Evolutionary conservation across 2,113 vertebrate genomes (phyloP).

Genomic region (Trogon melanurus): DNA sequence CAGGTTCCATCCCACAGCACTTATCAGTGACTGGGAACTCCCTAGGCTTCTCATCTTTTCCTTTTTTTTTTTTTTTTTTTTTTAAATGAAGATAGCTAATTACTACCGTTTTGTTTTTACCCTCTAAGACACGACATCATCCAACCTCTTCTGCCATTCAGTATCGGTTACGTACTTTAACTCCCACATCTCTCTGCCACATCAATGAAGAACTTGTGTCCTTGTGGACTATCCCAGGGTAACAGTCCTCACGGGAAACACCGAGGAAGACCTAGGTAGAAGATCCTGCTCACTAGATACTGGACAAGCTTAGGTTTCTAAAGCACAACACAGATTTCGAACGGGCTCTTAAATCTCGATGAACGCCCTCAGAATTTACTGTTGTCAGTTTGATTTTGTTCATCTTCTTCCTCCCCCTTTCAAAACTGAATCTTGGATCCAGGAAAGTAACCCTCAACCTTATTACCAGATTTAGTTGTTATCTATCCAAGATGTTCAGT

Average conservation of each 20-base stretch:
- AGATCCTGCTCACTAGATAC: rapidly evolving
- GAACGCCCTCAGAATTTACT: background rate
- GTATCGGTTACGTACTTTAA: background rate
- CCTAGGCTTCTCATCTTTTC: background rate
- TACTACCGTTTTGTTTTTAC: background rate
- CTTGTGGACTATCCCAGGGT: background rate
- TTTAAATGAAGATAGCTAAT: background rate
- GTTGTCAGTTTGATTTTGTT: background rate
- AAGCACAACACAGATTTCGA: background rate
- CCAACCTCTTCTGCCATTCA: background rate
- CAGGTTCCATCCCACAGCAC: background rate
- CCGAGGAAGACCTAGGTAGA: background rate
- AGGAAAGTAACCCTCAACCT: background rate
- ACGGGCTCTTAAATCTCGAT: background rate
- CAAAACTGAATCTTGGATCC: background rate
- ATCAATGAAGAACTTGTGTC: background rate
- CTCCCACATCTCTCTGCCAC: no score
- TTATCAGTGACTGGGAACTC: background rate
- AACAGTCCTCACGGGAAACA: background rate
- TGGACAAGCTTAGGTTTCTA: background rate
- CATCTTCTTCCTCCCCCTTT: background rate
- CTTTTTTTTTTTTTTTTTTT: background rate
- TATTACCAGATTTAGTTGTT: background rate
- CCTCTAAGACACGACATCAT: background rate
- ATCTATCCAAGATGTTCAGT: background rate